Evolutionary conservation across 37 sponge, comb jelly and placozoan species (phyloP), one percentile per base, ranked within the genome.

Genomic region (Beroe ovata): DNA sequence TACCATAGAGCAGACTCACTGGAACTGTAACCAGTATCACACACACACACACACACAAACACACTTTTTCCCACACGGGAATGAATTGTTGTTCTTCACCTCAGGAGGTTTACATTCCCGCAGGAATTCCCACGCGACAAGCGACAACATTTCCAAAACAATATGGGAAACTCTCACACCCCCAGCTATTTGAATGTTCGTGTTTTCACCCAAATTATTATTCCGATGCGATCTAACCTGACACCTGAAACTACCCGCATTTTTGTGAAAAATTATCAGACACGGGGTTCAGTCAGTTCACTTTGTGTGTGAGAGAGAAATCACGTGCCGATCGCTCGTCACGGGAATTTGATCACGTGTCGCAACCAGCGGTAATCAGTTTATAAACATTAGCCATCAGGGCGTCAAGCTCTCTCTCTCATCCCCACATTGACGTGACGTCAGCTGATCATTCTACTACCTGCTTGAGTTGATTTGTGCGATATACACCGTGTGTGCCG

Each of bases 331-430:
- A n/a, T 6, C 69, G 69, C 69, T 18, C 34, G 36, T 29, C 69
- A 26, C 8, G 69, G 36, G 14, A 8, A 33, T 16, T 1, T 30
- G 6, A 30, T 66, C 69, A 66, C 69, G 69, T 66, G 69, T 34
- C 69, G 36, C 30, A 29, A 33, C 32, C 54, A 47, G 2, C 69
- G 69, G 25, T 66, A 66, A 66, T 66, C 69, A 66, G 69, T 66
- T 66, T 66, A 66, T 66, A 66, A 66, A 66, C 69, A 66, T 66
- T 66, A 66, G 69, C 69, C 69, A 30, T 34, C 30, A 66, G 69
- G 69, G 69, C 69, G 69, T 66, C 69, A 66, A 25, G 30, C 69
- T 66, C 69, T 33, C 1, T 4, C 2, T 18, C 35, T 18, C 16
- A 34, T 25, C 54, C 11, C 54, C 11, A 47, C n/a, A n/a, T n/a